phyloP scores from a whole-genome alignment of 2,797 vertebrate genomes.

The Setipinna tenuifilis region DNA sequence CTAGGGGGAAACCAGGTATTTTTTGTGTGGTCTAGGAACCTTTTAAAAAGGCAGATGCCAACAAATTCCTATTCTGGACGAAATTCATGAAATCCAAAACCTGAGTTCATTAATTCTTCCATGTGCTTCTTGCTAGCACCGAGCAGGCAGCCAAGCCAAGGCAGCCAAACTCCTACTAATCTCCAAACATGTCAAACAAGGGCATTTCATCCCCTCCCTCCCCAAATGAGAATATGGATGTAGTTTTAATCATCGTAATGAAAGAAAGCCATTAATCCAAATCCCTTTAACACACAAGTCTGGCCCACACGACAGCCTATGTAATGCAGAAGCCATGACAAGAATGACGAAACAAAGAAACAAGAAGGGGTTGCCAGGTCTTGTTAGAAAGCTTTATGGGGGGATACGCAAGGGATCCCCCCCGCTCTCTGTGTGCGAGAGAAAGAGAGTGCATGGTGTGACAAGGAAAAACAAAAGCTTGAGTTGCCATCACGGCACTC shows the following conservation, averaged over 20 bases:
- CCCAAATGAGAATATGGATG: neutral
- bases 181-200: slow-evolving; percentile 18
- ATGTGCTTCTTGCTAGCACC: neutral
- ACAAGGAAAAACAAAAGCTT: neutral
- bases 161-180: neutral
- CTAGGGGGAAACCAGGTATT: neutral
- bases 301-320: neutral
- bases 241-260: slow-evolving; percentile 1
- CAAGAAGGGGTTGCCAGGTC: neutral
- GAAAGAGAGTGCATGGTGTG: neutral
- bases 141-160: neutral
- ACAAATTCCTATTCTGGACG: slow-evolving; percentile 20
- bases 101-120: slow-evolving; percentile 14
- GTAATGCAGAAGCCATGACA: neutral
- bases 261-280: neutral
- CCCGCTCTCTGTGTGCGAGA: neutral
- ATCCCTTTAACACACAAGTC: neutral
- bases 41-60: neutral
- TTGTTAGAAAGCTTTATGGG: neutral
- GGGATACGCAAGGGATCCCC: neutral
- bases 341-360: neutral
- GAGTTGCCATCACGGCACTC: neutral
- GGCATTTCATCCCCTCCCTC: neutral
- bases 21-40: slow-evolving; percentile 5
- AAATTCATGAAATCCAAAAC: slow-evolving; percentile 11